These are phyloP conservation scores for Telmatochromis brachygnathus DNA, from an alignment of 2,113 vertebrate genomes.

Conservation along the genomic window DNA sequence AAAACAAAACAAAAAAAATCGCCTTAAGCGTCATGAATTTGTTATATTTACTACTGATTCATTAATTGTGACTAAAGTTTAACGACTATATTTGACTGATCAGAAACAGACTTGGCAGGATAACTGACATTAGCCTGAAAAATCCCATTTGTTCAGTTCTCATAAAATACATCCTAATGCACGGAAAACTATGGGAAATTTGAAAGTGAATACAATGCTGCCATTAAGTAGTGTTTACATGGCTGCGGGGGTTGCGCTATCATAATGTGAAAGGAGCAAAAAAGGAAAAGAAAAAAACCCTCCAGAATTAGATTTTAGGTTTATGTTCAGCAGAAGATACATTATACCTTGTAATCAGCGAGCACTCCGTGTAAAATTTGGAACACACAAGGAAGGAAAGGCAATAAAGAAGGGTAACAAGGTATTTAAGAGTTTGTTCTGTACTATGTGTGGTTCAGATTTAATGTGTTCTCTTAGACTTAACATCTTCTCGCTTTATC, in stretches of 20 bases:
- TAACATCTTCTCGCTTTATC: background rate
- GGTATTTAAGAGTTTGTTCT: background rate
- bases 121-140: background rate
- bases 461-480: background rate
- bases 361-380: background rate
- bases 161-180: background rate
- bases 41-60: background rate
- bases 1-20: background rate
- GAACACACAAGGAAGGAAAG: background rate
- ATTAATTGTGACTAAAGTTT: background rate
- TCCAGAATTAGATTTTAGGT: background rate
- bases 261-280: background rate
- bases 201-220: background rate
- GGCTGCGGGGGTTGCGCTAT: background rate
- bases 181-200: background rate
- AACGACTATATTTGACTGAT: background rate
- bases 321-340: background rate
- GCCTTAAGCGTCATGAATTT: background rate
- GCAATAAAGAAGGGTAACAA: background rate
- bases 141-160: background rate
- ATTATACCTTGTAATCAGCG: background rate
- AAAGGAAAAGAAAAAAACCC: accelerated
- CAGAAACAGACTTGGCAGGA: background rate
- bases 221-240: background rate
- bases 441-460: background rate